phyloP scores from a whole-genome alignment of 2,797 vertebrate species.

The Megalops cyprinoides region DNA sequence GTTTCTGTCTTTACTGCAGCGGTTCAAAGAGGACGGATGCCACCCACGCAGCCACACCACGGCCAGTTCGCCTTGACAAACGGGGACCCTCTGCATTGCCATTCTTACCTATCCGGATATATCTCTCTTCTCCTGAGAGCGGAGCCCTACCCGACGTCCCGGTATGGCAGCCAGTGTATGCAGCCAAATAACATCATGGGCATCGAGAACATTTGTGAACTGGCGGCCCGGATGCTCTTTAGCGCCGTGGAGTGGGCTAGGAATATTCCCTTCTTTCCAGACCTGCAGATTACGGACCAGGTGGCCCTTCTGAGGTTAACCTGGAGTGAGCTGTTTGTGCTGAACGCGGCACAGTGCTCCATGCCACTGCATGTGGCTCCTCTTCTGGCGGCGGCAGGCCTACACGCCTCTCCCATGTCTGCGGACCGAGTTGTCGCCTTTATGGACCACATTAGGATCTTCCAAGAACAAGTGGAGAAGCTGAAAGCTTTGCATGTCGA shows the following conservation, averaged over 20 bases:
- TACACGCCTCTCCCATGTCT: slow-evolving; percentile 96
- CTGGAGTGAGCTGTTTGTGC: slow-evolving; percentile 95
- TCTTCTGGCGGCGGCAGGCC: slow-evolving; percentile 90
- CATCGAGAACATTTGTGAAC: slow-evolving; percentile 98
- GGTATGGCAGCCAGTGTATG: slow-evolving; percentile 94
- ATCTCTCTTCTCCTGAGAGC: slow-evolving; percentile 94
- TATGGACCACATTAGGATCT: slow-evolving; percentile 98
- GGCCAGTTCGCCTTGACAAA: slow-evolving; percentile 91
- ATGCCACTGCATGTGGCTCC: slow-evolving; percentile 96
- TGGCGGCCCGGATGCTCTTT: slow-evolving; percentile 95
- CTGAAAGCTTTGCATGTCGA: slow-evolving; percentile 95
- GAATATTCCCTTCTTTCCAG: slow-evolving; percentile 97
- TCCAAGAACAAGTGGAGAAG: slow-evolving; percentile 98
- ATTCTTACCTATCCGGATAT: slow-evolving; percentile 95
- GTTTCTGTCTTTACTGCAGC: slow-evolving; percentile 87
- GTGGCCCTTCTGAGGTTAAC: slow-evolving; percentile 93
- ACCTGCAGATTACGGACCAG: slow-evolving; percentile 96
- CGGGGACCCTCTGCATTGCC: slow-evolving; percentile 92
- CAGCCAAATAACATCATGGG: slow-evolving; percentile 96
- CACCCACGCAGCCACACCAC: slow-evolving; percentile 89
- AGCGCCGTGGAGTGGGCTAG: slow-evolving; percentile 97
- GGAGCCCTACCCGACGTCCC: slow-evolving; percentile 92
- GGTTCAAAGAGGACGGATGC: slow-evolving; percentile 90
- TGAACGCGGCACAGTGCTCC: slow-evolving; percentile 95
- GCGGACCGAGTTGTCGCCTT: slow-evolving; percentile 96